Evolutionary conservation across 2,797 vertebrate species (phyloP), one percentile per base, ranked within the genome.

Genomic region (Mallotus villosus): DNA sequence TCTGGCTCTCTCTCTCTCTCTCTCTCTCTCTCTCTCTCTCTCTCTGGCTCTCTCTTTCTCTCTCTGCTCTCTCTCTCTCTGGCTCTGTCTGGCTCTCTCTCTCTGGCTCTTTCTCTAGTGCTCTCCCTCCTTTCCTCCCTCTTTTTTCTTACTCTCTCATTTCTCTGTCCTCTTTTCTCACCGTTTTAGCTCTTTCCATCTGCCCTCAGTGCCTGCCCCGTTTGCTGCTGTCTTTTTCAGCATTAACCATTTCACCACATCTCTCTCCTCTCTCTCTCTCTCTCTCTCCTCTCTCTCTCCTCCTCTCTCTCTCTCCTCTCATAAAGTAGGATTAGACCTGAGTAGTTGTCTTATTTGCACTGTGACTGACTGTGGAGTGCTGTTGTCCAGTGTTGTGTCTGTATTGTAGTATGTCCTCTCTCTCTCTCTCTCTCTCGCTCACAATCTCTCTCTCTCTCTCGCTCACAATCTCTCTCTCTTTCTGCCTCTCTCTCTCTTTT

Each of bases 391-490:
- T 93, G 90, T 87, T 95, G 92, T 95, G 92, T 92, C 94, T 92
- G 94, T 94, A 95, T 95, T 93, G 93, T 96, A 94, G 95, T 93
- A 81, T 94, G 83, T 96, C 89, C 85, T 84, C 92, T 89, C 55
- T 76, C 70, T 93, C 90, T 96, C 88, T 94, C 85, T 84, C 92
- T 89, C 60, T 78, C 73, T 93, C 90, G 96, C 89, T 94, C 86
- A 83, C 91, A 88, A 55, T 78, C 74, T 93, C 90, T 89, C 60
- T 78, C 73, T 72, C 21, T 72, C 21, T 64, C 34, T 68, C 34
- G 57, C 85, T 90, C 81, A 86, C 79, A 87, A 80, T 86, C 84
- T 90, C 87, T 91, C 84, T 88, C 79, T 59, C 57, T 74, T 27
- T 91, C 91, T 92, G 90, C 90, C 90, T 85, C 91, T 93, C 82